Conservation (phyloP, 2,113 vertebrate species). For the Nothobranchius kuhntae region DNA sequence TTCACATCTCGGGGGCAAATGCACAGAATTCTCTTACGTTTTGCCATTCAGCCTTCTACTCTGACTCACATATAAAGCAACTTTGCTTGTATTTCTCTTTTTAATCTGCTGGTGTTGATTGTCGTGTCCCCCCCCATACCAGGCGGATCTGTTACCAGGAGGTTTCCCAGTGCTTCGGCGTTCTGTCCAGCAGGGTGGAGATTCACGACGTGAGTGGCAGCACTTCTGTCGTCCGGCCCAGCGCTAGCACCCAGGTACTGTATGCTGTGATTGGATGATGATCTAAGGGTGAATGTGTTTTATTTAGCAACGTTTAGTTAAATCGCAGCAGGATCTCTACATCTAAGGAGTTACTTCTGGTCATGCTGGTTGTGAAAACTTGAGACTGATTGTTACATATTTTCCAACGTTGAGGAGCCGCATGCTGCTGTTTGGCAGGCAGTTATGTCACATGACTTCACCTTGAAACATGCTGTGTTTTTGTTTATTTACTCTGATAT, state of each 20-base stretch:
- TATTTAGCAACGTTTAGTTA: too few relatives aligned
- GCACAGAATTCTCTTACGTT: conserved; percentile 4
- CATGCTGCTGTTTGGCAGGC: too few relatives aligned
- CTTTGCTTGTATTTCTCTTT: neutral
- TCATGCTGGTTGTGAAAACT: too few relatives aligned
- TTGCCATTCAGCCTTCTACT: neutral
- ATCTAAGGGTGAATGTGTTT: too few relatives aligned
- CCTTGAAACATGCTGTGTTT: too few relatives aligned
- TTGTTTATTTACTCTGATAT: too few relatives aligned
- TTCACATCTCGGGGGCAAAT: conserved; percentile 27
- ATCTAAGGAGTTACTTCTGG: too few relatives aligned
- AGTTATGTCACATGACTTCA: too few relatives aligned
- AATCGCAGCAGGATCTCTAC: too few relatives aligned
- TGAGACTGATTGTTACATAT: too few relatives aligned
- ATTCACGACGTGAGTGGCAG: conserved; percentile 94
- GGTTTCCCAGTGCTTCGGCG: conserved; percentile 96
- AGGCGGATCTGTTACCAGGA: conserved; percentile 99
- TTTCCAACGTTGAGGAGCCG: too few relatives aligned
- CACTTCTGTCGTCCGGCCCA: conserved; percentile 90
- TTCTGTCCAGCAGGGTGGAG: conserved; percentile 94
- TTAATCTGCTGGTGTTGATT: neutral
- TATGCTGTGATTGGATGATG: conserved; percentile 14
- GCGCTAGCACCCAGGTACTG: conserved; percentile 96
- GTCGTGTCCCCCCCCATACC: neutral
- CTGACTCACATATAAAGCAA: too few relatives aligned